Evolutionary conservation across 2,888 invertebrate genomes (phyloP).

Genomic region (Xylocampa areola): DNA sequence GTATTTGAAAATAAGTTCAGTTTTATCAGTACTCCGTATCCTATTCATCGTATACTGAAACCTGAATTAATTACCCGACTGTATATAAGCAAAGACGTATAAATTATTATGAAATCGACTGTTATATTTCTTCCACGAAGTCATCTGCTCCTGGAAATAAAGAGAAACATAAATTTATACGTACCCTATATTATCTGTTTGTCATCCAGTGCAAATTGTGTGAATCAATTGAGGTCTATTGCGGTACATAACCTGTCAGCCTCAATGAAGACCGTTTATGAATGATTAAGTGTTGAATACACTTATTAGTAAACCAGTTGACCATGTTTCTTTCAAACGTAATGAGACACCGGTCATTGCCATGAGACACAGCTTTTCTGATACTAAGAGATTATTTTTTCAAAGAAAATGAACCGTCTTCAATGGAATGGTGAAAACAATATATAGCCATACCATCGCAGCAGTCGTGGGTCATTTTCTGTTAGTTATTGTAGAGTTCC

Average conservation of each 20-base stretch:
- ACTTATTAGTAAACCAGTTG: slow-evolving; percentile 4
- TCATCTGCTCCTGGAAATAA: background rate
- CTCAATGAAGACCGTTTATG: slow-evolving; percentile 35
- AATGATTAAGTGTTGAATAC: slow-evolving; percentile 13
- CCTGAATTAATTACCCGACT: no score
- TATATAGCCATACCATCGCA: no score
- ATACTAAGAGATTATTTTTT: background rate
- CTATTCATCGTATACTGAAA: no score
- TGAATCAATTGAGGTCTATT: slow-evolving; percentile 41
- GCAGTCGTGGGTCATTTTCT: no score
- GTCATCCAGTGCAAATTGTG: slow-evolving; percentile 16
- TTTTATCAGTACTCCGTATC: no score
- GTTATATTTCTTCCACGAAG: no score
- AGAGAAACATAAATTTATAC: background rate
- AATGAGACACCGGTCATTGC: slow-evolving; percentile 7
- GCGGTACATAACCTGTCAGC: slow-evolving; percentile 22
- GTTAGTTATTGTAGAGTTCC: no score
- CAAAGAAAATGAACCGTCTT: no score
- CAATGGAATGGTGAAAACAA: no score
- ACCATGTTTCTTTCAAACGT: slow-evolving; percentile 4
- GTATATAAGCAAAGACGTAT: no score
- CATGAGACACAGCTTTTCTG: background rate
- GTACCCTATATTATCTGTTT: background rate
- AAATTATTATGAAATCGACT: no score
- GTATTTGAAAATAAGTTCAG: no score